These are phyloP conservation scores for Caenorhabditis briggsae DNA, from an alignment of 1,140 invertebrate genomes.

Conservation along the genomic window DNA sequence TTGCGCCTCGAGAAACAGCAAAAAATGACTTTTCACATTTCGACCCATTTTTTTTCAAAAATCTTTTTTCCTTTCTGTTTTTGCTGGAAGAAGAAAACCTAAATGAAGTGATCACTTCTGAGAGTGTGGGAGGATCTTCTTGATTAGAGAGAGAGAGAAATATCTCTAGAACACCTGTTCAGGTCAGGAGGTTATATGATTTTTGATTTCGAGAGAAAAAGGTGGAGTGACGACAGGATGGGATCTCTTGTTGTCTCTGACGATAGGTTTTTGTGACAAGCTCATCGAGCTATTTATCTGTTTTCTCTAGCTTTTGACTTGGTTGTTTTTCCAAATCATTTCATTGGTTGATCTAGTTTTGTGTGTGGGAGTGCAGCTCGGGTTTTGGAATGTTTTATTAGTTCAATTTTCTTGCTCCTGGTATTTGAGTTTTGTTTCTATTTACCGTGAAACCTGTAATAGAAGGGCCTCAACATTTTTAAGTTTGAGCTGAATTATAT, in stretches of 20 bases:
- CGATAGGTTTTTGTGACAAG: background rate
- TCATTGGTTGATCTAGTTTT: background rate
- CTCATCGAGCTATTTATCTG: constrained; percentile 5
- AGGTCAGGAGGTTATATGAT: constrained; percentile 20
- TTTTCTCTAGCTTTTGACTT: background rate
- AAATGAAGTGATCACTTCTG: constrained; percentile 1
- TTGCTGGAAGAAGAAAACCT: background rate
- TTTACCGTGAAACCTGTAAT: too few species aligned
- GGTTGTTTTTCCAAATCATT: background rate
- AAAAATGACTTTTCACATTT: constrained; percentile 45
- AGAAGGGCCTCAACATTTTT: too few species aligned
- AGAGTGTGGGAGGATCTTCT: constrained; percentile 39
- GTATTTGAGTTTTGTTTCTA: too few species aligned
- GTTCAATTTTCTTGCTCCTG: too few species aligned
- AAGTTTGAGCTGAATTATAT: too few species aligned
- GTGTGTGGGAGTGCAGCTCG: background rate
- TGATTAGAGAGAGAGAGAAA: background rate
- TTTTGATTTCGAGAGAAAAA: constrained; percentile 29
- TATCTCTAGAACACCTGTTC: constrained; percentile 43
- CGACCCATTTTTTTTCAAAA: background rate
- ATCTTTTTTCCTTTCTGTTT: constrained; percentile 1
- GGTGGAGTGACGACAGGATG: too few species aligned
- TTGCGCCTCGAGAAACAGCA: constrained; percentile 48
- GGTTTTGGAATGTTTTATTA: too few species aligned
- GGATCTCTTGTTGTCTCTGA: background rate